A percentile compares a stretch with the other conserved stretches of the same genome.
These are phyloP conservation scores for Notolepis coatsorum DNA, from an alignment of 2,797 vertebrate genomes.

Conservation along the genomic window DNA sequence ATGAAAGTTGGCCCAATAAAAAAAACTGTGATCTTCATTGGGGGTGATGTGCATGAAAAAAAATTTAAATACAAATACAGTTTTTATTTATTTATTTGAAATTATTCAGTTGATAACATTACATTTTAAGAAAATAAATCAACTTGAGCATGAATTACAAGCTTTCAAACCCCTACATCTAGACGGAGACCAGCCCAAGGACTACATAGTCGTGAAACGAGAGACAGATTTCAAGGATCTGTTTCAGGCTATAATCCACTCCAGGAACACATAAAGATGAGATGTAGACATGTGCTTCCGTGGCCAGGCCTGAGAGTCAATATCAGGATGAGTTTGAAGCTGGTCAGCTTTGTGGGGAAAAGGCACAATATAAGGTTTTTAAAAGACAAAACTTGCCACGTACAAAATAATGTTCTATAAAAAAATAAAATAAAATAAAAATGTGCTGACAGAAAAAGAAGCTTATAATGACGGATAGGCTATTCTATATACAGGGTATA, in stretches of 20 bases:
- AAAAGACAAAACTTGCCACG: neutral
- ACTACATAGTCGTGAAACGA: constrained; percentile 30
- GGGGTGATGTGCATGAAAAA: neutral
- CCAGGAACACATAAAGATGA: neutral
- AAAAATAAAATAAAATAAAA: neutral
- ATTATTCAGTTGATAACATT: neutral
- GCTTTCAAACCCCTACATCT: constrained; percentile 54
- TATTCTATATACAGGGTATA: neutral
- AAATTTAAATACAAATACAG: too few species aligned
- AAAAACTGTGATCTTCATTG: neutral
- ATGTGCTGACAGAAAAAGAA: constrained; percentile 1
- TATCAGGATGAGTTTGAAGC: too few species aligned
- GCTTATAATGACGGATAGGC: neutral
- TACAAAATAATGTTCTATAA: neutral
- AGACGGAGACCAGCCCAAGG: constrained; percentile 16
- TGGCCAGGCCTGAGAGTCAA: neutral
- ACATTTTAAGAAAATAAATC: constrained; percentile 1
- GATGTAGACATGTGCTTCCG: neutral
- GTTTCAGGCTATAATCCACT: neutral
- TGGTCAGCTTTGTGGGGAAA: neutral
- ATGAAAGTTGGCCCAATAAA: too few species aligned
- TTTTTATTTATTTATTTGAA: constrained; percentile 7
- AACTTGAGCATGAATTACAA: neutral
- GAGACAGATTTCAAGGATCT: neutral
- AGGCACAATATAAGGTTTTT: neutral